Percentiles rank a stretch among this genome's conserved stretches.
These are phyloP conservation scores for Mythimna ferrago DNA, from an alignment of 2,888 invertebrate species.

Conservation along the genomic window DNA sequence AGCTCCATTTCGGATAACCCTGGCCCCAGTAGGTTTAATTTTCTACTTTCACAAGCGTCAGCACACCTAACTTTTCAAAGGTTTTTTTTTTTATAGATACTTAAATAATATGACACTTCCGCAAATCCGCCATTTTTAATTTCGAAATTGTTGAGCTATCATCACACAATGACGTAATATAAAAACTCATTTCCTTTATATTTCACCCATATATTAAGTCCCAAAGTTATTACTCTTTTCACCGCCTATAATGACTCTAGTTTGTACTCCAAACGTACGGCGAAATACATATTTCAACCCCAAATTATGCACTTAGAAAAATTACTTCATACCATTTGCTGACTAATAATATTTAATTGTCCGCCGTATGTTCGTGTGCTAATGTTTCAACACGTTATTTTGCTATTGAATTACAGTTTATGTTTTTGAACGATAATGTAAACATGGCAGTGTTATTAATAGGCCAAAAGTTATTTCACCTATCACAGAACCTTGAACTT, in stretches of 20 bases:
- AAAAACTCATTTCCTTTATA: conserved; percentile 11
- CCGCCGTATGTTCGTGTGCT: neutral
- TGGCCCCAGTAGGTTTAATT: no score
- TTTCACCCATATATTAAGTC: conserved; percentile 17
- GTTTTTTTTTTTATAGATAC: no score
- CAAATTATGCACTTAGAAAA: conserved; percentile 58
- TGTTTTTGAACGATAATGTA: neutral
- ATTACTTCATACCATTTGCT: conserved; percentile 40
- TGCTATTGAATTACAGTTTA: neutral
- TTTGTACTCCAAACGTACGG: conserved; percentile 45
- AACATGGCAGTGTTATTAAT: neutral
- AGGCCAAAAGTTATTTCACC: neutral
- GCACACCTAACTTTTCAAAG: no score
- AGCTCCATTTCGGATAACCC: no score
- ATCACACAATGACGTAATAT: conserved; percentile 5
- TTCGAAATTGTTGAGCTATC: neutral
- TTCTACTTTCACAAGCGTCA: no score
- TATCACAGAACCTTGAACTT: no score
- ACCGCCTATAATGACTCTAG: conserved; percentile 41
- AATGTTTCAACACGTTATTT: conserved; percentile 30
- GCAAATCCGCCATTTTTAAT: neutral
- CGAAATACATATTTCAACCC: conserved; percentile 41
- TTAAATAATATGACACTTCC: neutral
- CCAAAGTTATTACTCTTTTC: conserved; percentile 39
- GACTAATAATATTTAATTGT: conserved; percentile 40